Evolutionary conservation across 2,797 vertebrate species (phyloP).

Genomic region (Coccyzus lansbergi): DNA sequence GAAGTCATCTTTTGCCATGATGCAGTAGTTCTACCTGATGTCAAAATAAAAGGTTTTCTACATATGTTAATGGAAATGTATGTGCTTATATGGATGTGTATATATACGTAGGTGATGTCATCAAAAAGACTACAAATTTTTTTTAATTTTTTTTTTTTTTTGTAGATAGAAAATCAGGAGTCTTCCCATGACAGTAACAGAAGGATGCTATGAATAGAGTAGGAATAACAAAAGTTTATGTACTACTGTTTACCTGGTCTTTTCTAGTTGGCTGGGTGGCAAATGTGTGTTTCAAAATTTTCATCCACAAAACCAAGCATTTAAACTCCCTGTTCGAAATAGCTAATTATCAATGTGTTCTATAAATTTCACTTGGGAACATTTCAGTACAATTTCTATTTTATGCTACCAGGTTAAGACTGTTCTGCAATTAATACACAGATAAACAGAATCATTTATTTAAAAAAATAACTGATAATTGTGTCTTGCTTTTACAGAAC

Average conservation of each 20-base stretch:
- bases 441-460: background rate
- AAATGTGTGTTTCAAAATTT: background rate
- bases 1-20: background rate
- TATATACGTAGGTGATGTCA: background rate
- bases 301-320: background rate
- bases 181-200: background rate
- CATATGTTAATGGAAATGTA: background rate
- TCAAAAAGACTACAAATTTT: background rate
- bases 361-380: background rate
- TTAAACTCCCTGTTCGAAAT: background rate
- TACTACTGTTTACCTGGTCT: background rate
- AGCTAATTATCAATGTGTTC: background rate
- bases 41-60: background rate
- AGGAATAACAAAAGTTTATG: background rate
- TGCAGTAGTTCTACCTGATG: background rate
- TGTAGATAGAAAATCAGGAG: background rate
- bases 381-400: background rate
- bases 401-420: background rate
- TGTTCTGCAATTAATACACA: background rate
- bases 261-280: too few relatives aligned
- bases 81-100: background rate
- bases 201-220: background rate
- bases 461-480: background rate
- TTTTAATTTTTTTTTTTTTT: background rate
- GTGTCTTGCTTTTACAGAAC: background rate